Conservation (phyloP, 1,140 invertebrate genomes). For the Macrobrachium rosenbergii region DNA sequence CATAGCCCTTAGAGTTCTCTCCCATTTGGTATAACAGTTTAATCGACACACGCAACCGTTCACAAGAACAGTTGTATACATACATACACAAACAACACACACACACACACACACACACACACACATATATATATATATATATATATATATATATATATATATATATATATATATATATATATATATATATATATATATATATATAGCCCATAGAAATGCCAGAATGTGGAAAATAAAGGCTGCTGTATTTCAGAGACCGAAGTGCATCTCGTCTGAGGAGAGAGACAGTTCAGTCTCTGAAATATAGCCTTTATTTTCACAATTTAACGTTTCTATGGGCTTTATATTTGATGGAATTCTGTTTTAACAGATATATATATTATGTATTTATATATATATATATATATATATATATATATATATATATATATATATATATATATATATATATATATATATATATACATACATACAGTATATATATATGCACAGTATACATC, state of each 20-base stretch:
- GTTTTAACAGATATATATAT: constrained; percentile 2
- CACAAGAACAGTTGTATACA: too few relatives aligned
- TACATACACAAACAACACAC: neutral
- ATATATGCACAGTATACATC: neutral
- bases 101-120: neutral
- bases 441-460: constrained; percentile 9
- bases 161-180: constrained; percentile 9
- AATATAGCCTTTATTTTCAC: too few relatives aligned
- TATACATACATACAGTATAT: neutral
- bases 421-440: constrained; percentile 2
- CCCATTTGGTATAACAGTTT: too few relatives aligned
- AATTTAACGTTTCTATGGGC: too few relatives aligned
- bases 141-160: constrained; percentile 2
- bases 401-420: neutral
- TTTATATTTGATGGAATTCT: too few relatives aligned
- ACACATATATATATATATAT: neutral
- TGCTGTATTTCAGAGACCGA: too few relatives aligned
- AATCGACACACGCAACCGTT: too few relatives aligned
- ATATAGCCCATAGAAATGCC: too few relatives aligned
- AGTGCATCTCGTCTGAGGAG: too few relatives aligned
- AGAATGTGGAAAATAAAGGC: too few relatives aligned
- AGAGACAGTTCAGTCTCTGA: too few relatives aligned
- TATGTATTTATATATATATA: neutral
- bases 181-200: constrained; percentile 1
- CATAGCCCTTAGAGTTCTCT: too few relatives aligned